Percentiles rank a stretch among this genome's conserved stretches.
phyloP scores from a whole-genome alignment of 2,113 vertebrate genomes.

The Cygnus atratus region DNA sequence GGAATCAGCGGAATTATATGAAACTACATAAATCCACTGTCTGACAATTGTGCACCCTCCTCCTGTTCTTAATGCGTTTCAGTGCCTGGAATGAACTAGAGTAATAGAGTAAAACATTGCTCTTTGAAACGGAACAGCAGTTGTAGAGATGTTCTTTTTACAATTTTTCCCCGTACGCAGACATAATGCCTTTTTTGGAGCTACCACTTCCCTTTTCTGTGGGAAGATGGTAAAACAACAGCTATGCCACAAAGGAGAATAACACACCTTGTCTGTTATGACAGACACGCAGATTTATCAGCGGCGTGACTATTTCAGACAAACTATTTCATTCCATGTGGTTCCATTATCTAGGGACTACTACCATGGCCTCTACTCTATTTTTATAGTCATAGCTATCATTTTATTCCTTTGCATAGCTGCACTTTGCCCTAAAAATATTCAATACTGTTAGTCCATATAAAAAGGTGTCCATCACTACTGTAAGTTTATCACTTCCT shows the following conservation, averaged over 20 bases:
- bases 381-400: not conserved
- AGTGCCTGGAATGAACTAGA: not conserved
- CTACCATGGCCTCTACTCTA: slow-evolving; percentile 1
- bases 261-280: not conserved
- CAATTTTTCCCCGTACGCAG: not conserved
- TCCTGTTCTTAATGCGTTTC: not conserved
- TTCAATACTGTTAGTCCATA: not conserved
- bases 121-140: not conserved
- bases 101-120: not conserved
- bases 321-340: not conserved
- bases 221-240: not conserved
- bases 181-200: not conserved
- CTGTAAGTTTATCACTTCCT: slow-evolving; percentile 9
- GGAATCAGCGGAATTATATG: not conserved
- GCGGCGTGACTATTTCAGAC: not conserved
- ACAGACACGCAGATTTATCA: slow-evolving; percentile 15
- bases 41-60: rapidly evolving
- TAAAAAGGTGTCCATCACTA: not conserved
- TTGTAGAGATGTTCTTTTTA: not conserved
- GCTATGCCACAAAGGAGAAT: not conserved
- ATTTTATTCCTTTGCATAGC: not conserved
- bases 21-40: not conserved
- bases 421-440: not conserved
- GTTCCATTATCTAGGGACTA: not conserved
- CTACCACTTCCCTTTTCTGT: not conserved